Conservation (phyloP, 1,140 invertebrate genomes). For the Megalonaias nervosa region DNA sequence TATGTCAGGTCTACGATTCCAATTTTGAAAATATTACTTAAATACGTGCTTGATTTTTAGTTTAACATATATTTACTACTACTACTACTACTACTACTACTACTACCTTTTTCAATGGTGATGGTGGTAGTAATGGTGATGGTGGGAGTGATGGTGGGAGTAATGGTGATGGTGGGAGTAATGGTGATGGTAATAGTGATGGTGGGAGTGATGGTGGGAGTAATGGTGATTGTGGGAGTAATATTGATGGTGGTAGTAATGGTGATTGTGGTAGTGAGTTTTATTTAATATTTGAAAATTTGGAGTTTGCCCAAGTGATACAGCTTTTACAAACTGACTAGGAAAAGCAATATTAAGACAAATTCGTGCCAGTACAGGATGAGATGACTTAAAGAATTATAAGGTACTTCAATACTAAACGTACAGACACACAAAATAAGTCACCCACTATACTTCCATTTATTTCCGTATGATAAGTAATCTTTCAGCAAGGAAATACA, state of each 20-base stretch:
- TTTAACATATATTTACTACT: no score
- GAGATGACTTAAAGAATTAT: no score
- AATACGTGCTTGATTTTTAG: no score
- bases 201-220: not conserved
- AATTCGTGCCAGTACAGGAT: not conserved
- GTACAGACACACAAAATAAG: no score
- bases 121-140: not conserved
- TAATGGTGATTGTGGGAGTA: not conserved
- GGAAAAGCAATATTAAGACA: not conserved
- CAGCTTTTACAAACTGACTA: not conserved
- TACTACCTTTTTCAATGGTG: no score
- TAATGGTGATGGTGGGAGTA: not conserved
- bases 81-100: no score
- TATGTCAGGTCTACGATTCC: no score
- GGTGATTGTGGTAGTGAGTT: not conserved
- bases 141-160: not conserved
- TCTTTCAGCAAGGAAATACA: no score
- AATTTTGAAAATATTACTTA: no score
- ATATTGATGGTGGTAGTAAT: not conserved
- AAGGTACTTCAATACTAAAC: no score
- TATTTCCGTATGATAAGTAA: no score
- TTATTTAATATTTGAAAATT: not conserved
- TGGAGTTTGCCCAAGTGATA: not conserved
- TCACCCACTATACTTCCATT: no score
- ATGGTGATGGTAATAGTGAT: not conserved